Base-by-base conservation (phyloP, 2,113 vertebrate genomes). In the Brachyhypopomus occidentalis region DNA sequence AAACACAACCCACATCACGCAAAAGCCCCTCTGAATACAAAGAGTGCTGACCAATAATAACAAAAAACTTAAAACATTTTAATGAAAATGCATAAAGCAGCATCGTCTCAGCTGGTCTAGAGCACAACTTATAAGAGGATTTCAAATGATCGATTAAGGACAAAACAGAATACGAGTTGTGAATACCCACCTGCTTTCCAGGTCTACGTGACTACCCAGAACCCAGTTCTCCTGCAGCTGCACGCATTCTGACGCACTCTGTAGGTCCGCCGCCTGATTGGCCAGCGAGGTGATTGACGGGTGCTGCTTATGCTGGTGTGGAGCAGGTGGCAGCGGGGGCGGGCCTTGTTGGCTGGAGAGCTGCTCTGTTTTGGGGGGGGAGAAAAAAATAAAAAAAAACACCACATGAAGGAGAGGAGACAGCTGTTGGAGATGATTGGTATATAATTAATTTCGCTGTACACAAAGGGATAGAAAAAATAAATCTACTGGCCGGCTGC, bases 181-280 rank as follows among this genome's bases (percentile, higher is more conserved):
- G 66, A 20, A 2, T 45, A 11, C 89, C 93, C 93, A 98, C 97
- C 98, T 97, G 96, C 96, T 98, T 94, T 99, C 97, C 96, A 99
- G 95, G 92, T 96, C 96, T 45, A 97, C 96, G 95, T 98, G 98
- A 95, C 96, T 97, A 93, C 97, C 97, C 95, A 99, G 95, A 90
- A 99, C 97, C 97, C 97, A 99, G 96, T 97, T 99, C 96, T 98
- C 97, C 95, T 99, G 98, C 96, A 99, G 97, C 96, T 98, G 98
- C 95, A 98, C 97, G 88, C 97, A 98, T 96, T 99, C 97, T 80
- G 97, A 96, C 91, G 98, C 97, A 91, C 96, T 97, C 94, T 98
- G 98, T 95, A 99, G 95, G 93, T 98, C 97, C 91, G 96, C 95
- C 94, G 96, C 96, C 86, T 97, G 96, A 92, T 96, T 96, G 92